A percentile compares a stretch with the other conserved stretches of the same genome.
phyloP scores from a whole-genome alignment of 2,113 vertebrate genomes.

The Callocephalon fimbriatum region DNA sequence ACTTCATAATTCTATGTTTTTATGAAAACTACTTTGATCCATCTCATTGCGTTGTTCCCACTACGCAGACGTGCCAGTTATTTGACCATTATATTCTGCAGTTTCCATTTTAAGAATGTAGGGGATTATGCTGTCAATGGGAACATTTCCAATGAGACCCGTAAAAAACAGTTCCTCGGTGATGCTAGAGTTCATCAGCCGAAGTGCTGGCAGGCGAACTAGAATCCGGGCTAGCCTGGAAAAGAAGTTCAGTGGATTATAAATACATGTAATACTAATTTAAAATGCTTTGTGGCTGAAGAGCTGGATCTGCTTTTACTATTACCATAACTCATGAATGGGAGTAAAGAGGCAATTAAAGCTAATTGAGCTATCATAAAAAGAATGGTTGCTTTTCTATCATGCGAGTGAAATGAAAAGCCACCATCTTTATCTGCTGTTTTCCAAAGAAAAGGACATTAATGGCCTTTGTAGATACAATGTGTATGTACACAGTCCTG shows the following conservation, averaged over 20 bases:
- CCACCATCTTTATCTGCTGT: background rate
- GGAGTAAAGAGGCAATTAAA: background rate
- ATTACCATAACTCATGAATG: background rate
- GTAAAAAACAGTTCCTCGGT: constrained; percentile 99
- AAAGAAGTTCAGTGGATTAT: constrained; percentile 39
- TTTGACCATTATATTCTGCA: constrained; percentile 95
- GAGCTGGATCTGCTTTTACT: background rate
- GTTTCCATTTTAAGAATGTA: constrained; percentile 99
- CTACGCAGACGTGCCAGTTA: constrained; percentile 85
- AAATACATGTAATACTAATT: background rate
- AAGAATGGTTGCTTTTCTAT: background rate
- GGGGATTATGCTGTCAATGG: constrained; percentile 99
- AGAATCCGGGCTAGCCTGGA: constrained; percentile 93
- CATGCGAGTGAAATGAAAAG: background rate
- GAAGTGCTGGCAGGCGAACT: constrained; percentile 92
- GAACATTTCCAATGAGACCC: constrained; percentile 96
- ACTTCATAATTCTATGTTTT: background rate
- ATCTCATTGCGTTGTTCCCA: background rate
- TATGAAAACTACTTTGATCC: constrained; percentile 23
- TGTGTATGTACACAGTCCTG: background rate
- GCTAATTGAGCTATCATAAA: background rate
- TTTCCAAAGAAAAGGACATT: background rate
- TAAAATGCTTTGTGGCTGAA: background rate
- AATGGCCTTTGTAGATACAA: background rate
- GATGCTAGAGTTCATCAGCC: constrained; percentile 96